Evolutionary conservation across 2,797 vertebrate species (phyloP).

Genomic region (Graptemys geographica): DNA sequence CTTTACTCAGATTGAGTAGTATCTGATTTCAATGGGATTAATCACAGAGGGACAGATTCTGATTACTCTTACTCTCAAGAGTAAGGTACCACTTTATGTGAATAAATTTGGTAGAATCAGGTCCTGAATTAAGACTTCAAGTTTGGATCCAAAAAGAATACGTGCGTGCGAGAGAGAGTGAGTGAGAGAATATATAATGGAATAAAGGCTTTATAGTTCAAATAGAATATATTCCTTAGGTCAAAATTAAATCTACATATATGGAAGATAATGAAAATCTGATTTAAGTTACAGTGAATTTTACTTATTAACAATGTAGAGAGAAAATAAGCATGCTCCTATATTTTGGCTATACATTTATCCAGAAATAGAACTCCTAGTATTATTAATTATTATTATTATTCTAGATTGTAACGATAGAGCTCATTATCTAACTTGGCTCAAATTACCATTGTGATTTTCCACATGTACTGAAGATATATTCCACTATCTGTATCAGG

Average conservation of each 20-base stretch:
- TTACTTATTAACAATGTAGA: neutral
- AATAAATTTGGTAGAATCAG: neutral
- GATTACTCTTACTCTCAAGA: neutral
- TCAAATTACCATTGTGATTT: neutral
- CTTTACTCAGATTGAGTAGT: neutral
- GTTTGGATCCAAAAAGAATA: neutral
- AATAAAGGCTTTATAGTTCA: neutral
- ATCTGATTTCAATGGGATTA: neutral
- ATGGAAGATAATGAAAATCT: too few species aligned
- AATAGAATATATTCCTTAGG: neutral
- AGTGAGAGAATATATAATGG: accelerated
- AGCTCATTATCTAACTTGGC: neutral
- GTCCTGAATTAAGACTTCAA: neutral
- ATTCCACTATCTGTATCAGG: neutral
- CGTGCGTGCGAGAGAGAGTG: neutral
- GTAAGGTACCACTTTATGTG: neutral
- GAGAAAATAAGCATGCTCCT: neutral
- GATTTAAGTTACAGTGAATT: neutral
- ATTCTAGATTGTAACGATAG: neutral
- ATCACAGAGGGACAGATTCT: neutral
- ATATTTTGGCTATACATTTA: neutral
- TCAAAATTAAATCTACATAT: neutral
- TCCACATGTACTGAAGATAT: neutral
- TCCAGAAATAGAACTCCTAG: neutral
- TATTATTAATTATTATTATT: neutral